Evolutionary conservation across 2,113 vertebrate species (phyloP), one percentile per base, ranked within the genome.

Genomic region (Leptobrachium leishanense): DNA sequence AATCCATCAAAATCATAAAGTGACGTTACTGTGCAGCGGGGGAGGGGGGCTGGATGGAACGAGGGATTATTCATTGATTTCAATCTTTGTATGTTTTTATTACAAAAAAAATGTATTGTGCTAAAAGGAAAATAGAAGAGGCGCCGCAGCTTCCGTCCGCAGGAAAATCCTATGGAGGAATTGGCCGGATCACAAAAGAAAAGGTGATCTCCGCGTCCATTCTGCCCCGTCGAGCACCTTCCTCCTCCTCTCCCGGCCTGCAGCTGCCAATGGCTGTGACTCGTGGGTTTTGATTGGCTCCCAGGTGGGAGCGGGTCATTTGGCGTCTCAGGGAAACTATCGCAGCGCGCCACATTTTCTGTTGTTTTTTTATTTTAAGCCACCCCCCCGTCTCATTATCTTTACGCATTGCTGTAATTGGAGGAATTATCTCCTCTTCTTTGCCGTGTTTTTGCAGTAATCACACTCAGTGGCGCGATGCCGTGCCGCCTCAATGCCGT

Each of bases 331-430:
- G 8, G 69, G 77, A 40, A 55, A 63, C 50, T 68, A 79, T 79
- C 77, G 63, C 20, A 53, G 9, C 15, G 53, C 6, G 44, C 4
- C 69, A 68, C 42, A 72, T 79, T 72, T 68, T 79, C 44, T 41
- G n/a, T n/a, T 70, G 43, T n/a, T 42, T 39, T 72, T n/a, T n/a
- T 7, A 20, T 43, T 39, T 53, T n/a, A 63, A 76, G 63, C 63
- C 4, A 39, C 10, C 53, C 41, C 64, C 77, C 59, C 43, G 44
- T 31, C 2, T 55, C 59, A 79, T 79, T 79, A 72, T 79, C 59
- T 41, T 69, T 72, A 20, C 6, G 72, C 66, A 69, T 79, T 79
- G 20, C 59, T 42, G 59, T 79, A 79, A 79, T 79, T 79, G 59
- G 57, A 64, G 39, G 39, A 20, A 72, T 72, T 79, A 72, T 59